Evolutionary conservation across 30 jellyfish, hydroid and myxozoan genomes (phyloP), one percentile per base, ranked within the genome.

Genomic region (Mastigias papua): DNA sequence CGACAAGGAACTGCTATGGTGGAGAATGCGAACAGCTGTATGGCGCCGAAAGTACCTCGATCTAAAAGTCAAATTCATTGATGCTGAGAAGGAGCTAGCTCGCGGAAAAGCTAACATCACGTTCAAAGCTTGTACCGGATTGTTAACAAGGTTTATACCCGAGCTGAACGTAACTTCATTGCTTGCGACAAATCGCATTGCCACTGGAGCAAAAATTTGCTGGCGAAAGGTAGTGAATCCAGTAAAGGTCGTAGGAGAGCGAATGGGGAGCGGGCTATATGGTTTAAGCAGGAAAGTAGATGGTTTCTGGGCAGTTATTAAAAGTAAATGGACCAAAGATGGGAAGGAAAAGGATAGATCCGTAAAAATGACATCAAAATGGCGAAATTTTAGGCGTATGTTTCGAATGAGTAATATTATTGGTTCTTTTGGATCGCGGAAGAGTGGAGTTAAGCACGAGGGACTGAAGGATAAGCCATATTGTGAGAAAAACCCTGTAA

Each of bases 1-100:
- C 26, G 67, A 63, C 49, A 85, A 73, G 32, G 94, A 85, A 51
- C 51, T 85, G 42, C 71, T 85, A 0, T 85, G 94, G 94, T 85
- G 94, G 94, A 85, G 73, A 29, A 85, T 73, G 88, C 70, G 94
- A 20, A 63, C 94, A 2, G 77, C 94, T 21, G 72, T 85, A 0
- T 85, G 94, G 94, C 83, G 94, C 3, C 87, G 34, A 66, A 85
- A 73, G n/a, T 85, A 85, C 34, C 88, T 85, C 10, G 87, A 60
- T 62, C 49, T 85, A 46, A 85, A 85, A 48, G 94, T 85, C 68
- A 46, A 72, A 13, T 33, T 60, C 72, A 37, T 72, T 26, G 66
- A 62, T 10, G 76, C 37, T 22, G 33, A 66, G 32, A 85, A 72
- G 34, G 64, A 37, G 34, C 62, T 57, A 29, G 10, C 93, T 0